These are phyloP conservation scores for Stenopsyche tienmushanensis DNA, from an alignment of 1,140 invertebrate species.

Conservation along the genomic window DNA sequence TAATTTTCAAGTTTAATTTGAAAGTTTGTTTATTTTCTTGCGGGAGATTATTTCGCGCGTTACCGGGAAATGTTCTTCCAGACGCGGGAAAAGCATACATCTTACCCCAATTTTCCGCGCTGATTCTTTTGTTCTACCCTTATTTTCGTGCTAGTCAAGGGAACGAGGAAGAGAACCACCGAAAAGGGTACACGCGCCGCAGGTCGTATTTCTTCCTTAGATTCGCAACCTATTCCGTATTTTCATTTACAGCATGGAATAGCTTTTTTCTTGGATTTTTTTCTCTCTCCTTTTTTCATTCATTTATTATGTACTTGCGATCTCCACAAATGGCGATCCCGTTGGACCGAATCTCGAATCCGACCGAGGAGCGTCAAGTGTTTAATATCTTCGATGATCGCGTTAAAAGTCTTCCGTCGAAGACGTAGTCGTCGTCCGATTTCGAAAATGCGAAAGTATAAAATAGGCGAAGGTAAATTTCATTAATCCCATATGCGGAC, in stretches of 20 bases:
- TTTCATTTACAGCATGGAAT: not conserved
- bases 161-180: not conserved
- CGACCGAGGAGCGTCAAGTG: not conserved
- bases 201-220: conserved; percentile 21
- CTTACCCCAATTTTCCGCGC: conserved; percentile 42
- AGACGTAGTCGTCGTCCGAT: no score
- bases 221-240: conserved; percentile 13
- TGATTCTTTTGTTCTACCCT: conserved; percentile 39
- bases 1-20: conserved; percentile 34
- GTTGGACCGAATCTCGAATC: not conserved
- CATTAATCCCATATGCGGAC: no score
- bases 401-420: no score
- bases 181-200: not conserved
- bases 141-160: not conserved
- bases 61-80: not conserved
- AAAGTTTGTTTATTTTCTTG: conserved; percentile 37
- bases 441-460: no score
- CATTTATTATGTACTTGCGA: not conserved
- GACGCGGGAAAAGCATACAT: conserved; percentile 27
- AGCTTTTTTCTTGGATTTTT: not conserved
- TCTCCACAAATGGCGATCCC: not conserved
- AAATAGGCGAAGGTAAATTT: no score
- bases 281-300: not conserved
- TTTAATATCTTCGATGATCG: no score
- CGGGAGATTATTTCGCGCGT: conserved; percentile 28